phyloP scores from a whole-genome alignment of 2,888 invertebrate genomes.

The Pollenia amentaria region DNA sequence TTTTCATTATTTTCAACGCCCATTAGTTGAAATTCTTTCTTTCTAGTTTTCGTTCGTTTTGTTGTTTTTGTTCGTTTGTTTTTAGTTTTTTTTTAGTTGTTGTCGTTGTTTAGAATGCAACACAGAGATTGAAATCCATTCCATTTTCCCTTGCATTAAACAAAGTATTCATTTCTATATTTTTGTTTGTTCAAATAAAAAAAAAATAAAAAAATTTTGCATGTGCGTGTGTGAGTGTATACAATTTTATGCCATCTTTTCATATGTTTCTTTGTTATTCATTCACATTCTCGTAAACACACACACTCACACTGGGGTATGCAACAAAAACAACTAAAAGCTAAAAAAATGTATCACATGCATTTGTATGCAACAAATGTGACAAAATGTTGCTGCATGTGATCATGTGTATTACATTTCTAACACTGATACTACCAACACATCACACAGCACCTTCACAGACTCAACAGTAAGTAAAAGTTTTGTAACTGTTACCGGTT shows the following conservation, averaged over 20 bases:
- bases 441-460: slow-evolving; percentile 48
- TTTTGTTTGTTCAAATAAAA: slow-evolving; percentile 50
- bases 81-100: slow-evolving; percentile 27
- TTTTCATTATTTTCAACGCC: slow-evolving; percentile 73
- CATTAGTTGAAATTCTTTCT: slow-evolving; percentile 70
- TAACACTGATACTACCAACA: slow-evolving; percentile 34
- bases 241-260: slow-evolving; percentile 56
- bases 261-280: slow-evolving; percentile 53
- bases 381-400: slow-evolving; percentile 49
- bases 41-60: slow-evolving; percentile 6
- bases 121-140: slow-evolving; percentile 67
- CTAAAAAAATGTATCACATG: slow-evolving; percentile 51
- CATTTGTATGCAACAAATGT: slow-evolving; percentile 70
- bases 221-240: not conserved
- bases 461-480: slow-evolving; percentile 62
- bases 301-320: slow-evolving; percentile 1
- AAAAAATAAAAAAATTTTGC: slow-evolving; percentile 8
- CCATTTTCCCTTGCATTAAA: slow-evolving; percentile 72
- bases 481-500: slow-evolving; percentile 71
- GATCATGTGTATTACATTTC: not conserved
- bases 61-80: slow-evolving; percentile 52
- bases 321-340: slow-evolving; percentile 5
- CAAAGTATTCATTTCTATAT: slow-evolving; percentile 62
- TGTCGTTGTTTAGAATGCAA: slow-evolving; percentile 57
- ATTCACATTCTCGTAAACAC: slow-evolving; percentile 12